These are phyloP conservation scores for Rhynchophorus ferrugineus DNA, from an alignment of 1,140 invertebrate genomes.

Conservation along the genomic window DNA sequence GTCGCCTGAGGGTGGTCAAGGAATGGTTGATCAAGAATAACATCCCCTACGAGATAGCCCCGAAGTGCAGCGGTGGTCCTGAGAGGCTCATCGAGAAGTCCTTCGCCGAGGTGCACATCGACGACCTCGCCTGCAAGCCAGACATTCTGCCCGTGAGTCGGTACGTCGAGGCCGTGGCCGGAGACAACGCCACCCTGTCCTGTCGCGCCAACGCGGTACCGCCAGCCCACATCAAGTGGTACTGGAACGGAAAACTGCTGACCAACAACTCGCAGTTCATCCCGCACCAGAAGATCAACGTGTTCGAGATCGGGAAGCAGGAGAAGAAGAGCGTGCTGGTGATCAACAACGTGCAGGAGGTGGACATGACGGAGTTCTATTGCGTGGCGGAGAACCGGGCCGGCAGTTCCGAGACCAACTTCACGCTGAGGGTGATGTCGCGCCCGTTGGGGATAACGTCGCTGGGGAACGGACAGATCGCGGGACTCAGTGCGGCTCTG, in stretches of 20 bases:
- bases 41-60: conserved; percentile 68
- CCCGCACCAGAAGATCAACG: conserved; percentile 70
- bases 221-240: conserved; percentile 76
- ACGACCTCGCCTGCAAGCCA: conserved; percentile 83
- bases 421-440: conserved; percentile 74
- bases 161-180: conserved; percentile 67
- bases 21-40: conserved; percentile 78
- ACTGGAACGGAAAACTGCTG: conserved; percentile 74
- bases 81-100: conserved; percentile 56
- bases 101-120: conserved; percentile 66
- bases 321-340: conserved; percentile 73
- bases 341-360: conserved; percentile 78
- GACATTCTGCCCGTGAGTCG: conserved; percentile 67
- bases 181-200: conserved; percentile 75
- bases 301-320: conserved; percentile 66
- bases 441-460: conserved; percentile 68
- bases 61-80: conserved; percentile 63
- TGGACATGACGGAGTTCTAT: conserved; percentile 82
- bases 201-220: conserved; percentile 75
- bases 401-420: conserved; percentile 86
- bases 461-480: conserved; percentile 75
- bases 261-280: conserved; percentile 73
- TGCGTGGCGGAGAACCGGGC: conserved; percentile 88
- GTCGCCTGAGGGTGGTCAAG: conserved; percentile 71
- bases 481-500: conserved; percentile 73